Base-by-base conservation (phyloP, 2,888 invertebrate species). In the Herminia tarsipennalis region DNA sequence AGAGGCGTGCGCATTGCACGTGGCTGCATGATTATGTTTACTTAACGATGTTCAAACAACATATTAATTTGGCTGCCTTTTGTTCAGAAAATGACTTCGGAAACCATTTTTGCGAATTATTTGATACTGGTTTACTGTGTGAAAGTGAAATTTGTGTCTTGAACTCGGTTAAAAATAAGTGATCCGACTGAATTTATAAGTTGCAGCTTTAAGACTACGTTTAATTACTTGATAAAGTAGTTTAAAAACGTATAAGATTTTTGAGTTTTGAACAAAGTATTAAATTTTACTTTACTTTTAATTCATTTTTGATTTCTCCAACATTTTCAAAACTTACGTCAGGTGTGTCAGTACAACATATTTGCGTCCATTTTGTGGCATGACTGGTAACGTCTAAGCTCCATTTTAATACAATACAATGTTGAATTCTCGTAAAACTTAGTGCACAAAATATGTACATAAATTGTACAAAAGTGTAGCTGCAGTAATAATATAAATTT, bases 21-120 rank as follows among this genome's bases (percentile, higher is more conserved):
- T 89, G 91, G 43, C 81, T 21, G 2, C 14, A 56, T 90, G 88
- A 91, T 90, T 90, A 85, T 90, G 85, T 91, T 91, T 90, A 83
- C 83, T 83, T 88, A 82, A 84, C 80, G 74, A 84, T 83, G 86
- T 83, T 91, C 90, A 90, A 91, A 91, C 91, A 91, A 88, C 88
- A 85, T 90, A 88, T 90, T 91, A 90, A 91, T 91, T 88, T 88
- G 80, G 81, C 73, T 56, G 73, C 56, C 82, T 86, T 86, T 87
- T 86, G 85, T 85, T 78, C 69, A 70, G 76, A 70, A 83, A 83
- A 87, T 88, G 82, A 84, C 84, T 84, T 81, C 74, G 81, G 83
- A 81, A 81, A 73, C 76, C 68, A 71, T 73, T 52, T n/a, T 66
- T 35, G 28, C 38, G 9, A 46, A 47, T 56, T 40, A 58, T 59